phyloP scores from a whole-genome alignment of 2,888 invertebrate genomes.

The Volucella bombylans region DNA sequence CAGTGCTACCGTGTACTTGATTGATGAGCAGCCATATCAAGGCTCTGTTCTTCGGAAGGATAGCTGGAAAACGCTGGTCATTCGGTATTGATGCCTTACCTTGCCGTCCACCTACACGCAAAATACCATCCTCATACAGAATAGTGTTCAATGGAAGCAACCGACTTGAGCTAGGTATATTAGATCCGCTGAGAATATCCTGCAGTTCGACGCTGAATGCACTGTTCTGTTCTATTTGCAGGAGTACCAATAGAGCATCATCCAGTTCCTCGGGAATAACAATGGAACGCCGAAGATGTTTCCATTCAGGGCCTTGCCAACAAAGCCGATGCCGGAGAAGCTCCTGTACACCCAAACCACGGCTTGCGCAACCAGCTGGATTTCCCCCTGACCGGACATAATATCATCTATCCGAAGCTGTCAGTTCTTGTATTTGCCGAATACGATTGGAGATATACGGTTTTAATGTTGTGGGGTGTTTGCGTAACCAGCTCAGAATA shows the following conservation, averaged over 20 bases:
- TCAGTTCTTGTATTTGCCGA: too few species aligned
- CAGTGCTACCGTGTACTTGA: too few species aligned
- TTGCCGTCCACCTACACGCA: too few species aligned
- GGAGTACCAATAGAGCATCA: too few species aligned
- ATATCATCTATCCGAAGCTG: conserved; percentile 6
- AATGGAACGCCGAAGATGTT: not conserved
- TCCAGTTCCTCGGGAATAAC: too few species aligned
- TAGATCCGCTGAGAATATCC: conserved; percentile 6
- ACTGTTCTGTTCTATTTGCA: not conserved
- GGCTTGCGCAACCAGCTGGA: conserved; percentile 32
- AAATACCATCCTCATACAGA: conserved; percentile 8
- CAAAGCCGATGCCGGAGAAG: conserved; percentile 30
- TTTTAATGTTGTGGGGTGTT: conserved; percentile 18
- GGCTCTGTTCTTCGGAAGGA: too few species aligned
- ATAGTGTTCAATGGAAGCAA: conserved; percentile 21
- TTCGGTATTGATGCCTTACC: too few species aligned
- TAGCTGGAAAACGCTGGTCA: too few species aligned
- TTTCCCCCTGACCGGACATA: conserved; percentile 63
- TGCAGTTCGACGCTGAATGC: conserved; percentile 4
- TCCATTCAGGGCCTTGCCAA: conserved; percentile 29
- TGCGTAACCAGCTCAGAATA: conserved; percentile 36
- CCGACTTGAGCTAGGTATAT: conserved; percentile 7
- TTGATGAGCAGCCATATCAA: too few species aligned
- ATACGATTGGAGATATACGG: conserved; percentile 9
- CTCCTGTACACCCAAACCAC: conserved; percentile 1